Evolutionary conservation across 1,140 invertebrate genomes (phyloP).

Genomic region (Aphelinus atriplicis): DNA sequence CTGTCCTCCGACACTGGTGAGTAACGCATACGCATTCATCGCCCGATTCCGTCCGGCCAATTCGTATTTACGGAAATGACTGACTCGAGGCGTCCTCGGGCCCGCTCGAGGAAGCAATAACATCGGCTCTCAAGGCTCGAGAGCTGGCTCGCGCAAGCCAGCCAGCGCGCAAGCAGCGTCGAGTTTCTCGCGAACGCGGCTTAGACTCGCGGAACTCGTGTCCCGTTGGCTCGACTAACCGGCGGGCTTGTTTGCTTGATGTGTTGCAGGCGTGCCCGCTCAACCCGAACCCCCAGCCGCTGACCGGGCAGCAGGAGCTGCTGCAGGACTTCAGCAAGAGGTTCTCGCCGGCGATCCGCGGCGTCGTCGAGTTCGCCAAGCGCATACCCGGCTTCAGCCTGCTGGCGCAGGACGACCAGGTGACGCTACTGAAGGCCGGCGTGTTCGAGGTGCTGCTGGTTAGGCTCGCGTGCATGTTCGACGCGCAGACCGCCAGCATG

Average conservation of each 20-base stretch:
- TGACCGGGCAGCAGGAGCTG: conserved; percentile 80
- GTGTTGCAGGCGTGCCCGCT: conserved; percentile 89
- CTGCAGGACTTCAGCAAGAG: conserved; percentile 90
- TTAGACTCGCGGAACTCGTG: background rate
- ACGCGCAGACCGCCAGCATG: conserved; percentile 88
- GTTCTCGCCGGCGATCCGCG: conserved; percentile 94
- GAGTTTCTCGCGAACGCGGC: background rate
- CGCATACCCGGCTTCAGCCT: conserved; percentile 95
- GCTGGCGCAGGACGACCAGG: conserved; percentile 95
- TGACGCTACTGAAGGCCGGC: conserved; percentile 94
- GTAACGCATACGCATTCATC: conserved; percentile 50
- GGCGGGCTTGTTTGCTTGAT: conserved; percentile 9
- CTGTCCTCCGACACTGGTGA: conserved; percentile 82
- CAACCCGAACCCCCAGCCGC: conserved; percentile 89
- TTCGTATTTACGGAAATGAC: conserved; percentile 43
- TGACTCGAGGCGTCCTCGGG: conserved; percentile 46
- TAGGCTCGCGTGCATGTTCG: conserved; percentile 93
- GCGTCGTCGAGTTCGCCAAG: conserved; percentile 97
- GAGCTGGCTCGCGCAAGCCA: too few relatives aligned
- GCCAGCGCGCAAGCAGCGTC: background rate
- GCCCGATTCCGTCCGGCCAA: conserved; percentile 23
- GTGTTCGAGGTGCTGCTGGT: conserved; percentile 95
- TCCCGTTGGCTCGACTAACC: background rate
- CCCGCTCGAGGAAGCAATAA: conserved; percentile 8
- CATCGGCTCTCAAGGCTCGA: background rate